Evolutionary conservation across 2,797 vertebrate species (phyloP).

Genomic region (Sylvia borin): DNA sequence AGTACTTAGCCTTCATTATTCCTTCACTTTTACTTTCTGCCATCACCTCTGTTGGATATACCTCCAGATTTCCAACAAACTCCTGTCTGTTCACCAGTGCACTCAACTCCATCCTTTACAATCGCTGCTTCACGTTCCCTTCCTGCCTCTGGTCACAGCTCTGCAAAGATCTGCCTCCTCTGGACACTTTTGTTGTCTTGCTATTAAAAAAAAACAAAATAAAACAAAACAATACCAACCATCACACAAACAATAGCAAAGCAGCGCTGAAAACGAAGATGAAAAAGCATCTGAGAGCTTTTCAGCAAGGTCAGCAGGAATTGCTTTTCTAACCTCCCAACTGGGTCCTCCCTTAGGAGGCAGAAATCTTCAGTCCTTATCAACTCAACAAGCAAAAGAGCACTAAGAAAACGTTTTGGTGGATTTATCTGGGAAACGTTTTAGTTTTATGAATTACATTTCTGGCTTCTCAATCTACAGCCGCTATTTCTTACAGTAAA

Average conservation of each 20-base stretch:
- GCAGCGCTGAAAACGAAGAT: neutral
- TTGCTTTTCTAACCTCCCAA: neutral
- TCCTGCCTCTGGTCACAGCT: neutral
- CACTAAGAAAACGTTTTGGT: neutral
- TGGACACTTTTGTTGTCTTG: neutral
- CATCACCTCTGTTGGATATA: neutral
- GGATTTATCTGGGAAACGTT: neutral
- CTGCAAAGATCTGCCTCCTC: neutral
- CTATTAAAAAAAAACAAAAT: neutral
- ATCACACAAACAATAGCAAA: neutral
- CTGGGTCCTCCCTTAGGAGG: neutral
- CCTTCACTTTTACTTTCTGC: neutral
- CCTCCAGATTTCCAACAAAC: neutral
- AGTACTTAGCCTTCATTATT: neutral
- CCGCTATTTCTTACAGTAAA: neutral
- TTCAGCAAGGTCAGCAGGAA: neutral
- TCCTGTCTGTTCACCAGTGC: neutral
- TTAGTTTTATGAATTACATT: neutral
- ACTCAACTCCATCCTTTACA: neutral
- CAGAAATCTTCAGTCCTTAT: neutral
- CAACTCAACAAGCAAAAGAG: neutral
- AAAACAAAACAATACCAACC: too few species aligned
- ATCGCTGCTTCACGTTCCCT: neutral
- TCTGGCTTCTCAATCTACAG: neutral
- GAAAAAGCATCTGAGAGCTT: neutral